Base-by-base conservation (phyloP, 2,888 invertebrate genomes). In the Lacanobia oleracea region DNA sequence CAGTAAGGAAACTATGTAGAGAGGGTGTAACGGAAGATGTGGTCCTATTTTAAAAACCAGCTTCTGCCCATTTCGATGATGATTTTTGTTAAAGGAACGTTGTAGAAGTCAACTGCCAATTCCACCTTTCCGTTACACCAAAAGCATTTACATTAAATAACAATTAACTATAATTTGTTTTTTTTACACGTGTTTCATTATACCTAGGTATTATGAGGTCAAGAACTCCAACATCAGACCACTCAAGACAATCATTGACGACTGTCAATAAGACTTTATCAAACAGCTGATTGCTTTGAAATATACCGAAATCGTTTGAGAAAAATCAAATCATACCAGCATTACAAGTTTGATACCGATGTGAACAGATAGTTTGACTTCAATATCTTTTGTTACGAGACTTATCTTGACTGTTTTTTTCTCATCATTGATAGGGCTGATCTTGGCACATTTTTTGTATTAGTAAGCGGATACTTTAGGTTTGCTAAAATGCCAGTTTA, bases 261-360 rank as follows among this genome's bases (percentile, higher is more conserved):
- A 48, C 48, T 48, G 21, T 69, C 27, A 18, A 48, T 18, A 4
- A 45, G 18, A 48, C 48, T 18, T 79, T 79, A 77, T 79, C 68
- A 6, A 18, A 10, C 9, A 57, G 16, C 16, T 9, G 12, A 27
- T 21, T 57, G 37, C 50, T 79, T 64, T 79, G n/a, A 37, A 69
- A 73, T 23, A 43, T 8, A 3, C 72, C 77, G 79, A 45, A 23
- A 5, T 9, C 2, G 45, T 27, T 51, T 16, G 37, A 45, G 45
- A 68, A 66, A 79, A 79, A 79, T 76, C 67, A 68, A 72, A 68
- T 79, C 67, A 72, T 72, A 80, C 64, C 68, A 43, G 56, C 53
- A 77, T 72, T 56, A 76, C 59, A 27, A 27, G 59, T n/a, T 48
- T 40, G n/a, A n/a, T n/a, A n/a, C n/a, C n/a, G 37, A 65, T 71